phyloP scores from a whole-genome alignment of 2,113 vertebrate genomes.

The Pterocles gutturalis region DNA sequence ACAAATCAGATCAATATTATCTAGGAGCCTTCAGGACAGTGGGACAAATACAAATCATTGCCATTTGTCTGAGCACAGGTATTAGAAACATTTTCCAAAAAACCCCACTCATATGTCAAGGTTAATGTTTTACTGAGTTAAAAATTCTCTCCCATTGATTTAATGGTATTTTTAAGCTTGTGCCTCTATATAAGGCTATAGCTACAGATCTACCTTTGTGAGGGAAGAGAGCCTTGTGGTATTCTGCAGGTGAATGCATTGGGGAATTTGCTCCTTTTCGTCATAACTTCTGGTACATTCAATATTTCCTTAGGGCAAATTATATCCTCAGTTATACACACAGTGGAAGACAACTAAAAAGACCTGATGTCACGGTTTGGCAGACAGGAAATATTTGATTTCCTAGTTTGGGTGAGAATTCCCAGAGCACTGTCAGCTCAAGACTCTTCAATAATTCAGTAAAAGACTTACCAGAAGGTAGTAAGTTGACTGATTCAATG shows the following conservation, averaged over 20 bases:
- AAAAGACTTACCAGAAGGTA: background rate
- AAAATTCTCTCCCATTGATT: background rate
- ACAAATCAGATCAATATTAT: conserved; percentile 36
- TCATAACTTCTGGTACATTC: background rate
- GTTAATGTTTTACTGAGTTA: background rate
- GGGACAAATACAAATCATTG: background rate
- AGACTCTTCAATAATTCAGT: background rate
- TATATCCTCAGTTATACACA: background rate
- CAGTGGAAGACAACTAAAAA: background rate
- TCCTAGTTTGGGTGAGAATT: background rate
- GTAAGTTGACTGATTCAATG: background rate
- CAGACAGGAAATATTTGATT: background rate
- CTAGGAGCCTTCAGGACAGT: conserved; percentile 32
- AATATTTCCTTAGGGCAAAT: background rate
- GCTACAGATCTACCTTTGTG: background rate
- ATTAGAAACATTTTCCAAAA: background rate
- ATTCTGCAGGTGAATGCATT: background rate
- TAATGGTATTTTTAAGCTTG: background rate
- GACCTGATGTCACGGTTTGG: background rate
- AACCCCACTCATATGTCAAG: background rate
- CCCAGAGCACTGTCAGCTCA: background rate
- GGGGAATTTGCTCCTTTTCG: background rate
- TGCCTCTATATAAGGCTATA: background rate
- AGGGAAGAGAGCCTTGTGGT: background rate
- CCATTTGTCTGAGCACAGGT: background rate